Evolutionary conservation across 2,888 invertebrate genomes (phyloP).

Genomic region (Tholera decimalis): DNA sequence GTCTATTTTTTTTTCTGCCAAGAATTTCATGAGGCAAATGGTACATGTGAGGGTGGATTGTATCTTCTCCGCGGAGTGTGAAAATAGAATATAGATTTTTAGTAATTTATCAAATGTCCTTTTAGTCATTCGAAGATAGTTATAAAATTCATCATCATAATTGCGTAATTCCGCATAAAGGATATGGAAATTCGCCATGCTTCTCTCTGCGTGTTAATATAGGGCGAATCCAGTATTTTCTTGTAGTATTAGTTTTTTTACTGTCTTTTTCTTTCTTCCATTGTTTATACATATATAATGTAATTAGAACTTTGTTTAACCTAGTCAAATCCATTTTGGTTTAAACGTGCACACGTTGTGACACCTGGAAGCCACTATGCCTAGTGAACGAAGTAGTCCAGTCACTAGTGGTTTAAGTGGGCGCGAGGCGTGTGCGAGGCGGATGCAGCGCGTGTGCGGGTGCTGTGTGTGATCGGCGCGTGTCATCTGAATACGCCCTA

Average conservation of each 20-base stretch:
- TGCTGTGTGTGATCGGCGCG: too few species aligned
- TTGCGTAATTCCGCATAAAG: constrained; percentile 13
- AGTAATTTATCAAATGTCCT: constrained; percentile 20
- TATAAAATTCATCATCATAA: constrained; percentile 33
- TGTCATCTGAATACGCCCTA: too few species aligned
- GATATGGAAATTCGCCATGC: constrained; percentile 40
- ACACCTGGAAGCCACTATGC: too few species aligned
- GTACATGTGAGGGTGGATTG: too few species aligned
- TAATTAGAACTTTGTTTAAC: constrained; percentile 34
- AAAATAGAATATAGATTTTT: too few species aligned
- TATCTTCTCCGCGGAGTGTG: too few species aligned
- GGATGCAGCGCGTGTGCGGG: too few species aligned
- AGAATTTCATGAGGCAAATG: too few species aligned
- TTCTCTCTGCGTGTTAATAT: constrained; percentile 36
- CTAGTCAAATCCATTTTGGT: constrained; percentile 30
- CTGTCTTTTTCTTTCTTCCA: constrained; percentile 39
- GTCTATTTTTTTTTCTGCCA: too few species aligned
- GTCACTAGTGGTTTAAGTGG: too few species aligned
- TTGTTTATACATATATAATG: constrained; percentile 35
- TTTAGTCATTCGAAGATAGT: constrained; percentile 32
- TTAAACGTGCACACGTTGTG: constrained; percentile 16
- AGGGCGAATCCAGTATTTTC: constrained; percentile 36
- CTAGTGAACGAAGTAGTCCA: too few species aligned
- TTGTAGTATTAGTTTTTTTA: constrained; percentile 33
- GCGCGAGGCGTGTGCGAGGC: too few species aligned